Evolutionary conservation across 2,113 vertebrate species (phyloP), one percentile per base, ranked within the genome.

Genomic region (Albula goreensis): DNA sequence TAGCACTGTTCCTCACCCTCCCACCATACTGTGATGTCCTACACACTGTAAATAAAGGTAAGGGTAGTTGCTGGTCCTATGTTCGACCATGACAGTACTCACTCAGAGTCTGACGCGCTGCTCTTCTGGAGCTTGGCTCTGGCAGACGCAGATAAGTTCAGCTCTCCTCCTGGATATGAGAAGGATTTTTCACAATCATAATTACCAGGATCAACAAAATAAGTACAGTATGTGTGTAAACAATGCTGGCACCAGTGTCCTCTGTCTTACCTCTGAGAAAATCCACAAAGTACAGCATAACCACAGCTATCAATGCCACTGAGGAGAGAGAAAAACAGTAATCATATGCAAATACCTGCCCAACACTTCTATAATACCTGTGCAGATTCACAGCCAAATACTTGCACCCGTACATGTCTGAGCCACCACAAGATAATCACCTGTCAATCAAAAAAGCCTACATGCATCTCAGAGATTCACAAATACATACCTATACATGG

Each of bases 231-330:
- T 17, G 22, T 48, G 15, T 63, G 13, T 41, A 82, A 82, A 56
- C 49, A 84, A n/a, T n/a, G 11, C 41, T 25, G 2, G 74, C 60
- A 13, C 81, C 52, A 49, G 49, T 41, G 25, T 52, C 60, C 50
- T 84, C 50, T n/a, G 13, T 13, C 92, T 94, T 93, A 99, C 98
- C 97, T 94, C 84, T 93, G 83, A 96, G 82, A 87, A 92, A 95
- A 87, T 99, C 94, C 87, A 97, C 96, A 85, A 99, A 94, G 88
- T 98, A 99, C 83, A 99, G 95, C 91, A 93, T 88, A 84, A 99
- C 96, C 85, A 96, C 97, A 2, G 96, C 95, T 1, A 99, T 92
- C 82, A 99, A 92, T 0, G 97, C 95, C 92, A 97, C 98, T 99
- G 88, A 89, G 51, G 90, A 63, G 84, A 41, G 80, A 66, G 84